These are phyloP conservation scores for Aporophyla lueneburgensis DNA, from an alignment of 2,888 invertebrate species.

Conservation along the genomic window DNA sequence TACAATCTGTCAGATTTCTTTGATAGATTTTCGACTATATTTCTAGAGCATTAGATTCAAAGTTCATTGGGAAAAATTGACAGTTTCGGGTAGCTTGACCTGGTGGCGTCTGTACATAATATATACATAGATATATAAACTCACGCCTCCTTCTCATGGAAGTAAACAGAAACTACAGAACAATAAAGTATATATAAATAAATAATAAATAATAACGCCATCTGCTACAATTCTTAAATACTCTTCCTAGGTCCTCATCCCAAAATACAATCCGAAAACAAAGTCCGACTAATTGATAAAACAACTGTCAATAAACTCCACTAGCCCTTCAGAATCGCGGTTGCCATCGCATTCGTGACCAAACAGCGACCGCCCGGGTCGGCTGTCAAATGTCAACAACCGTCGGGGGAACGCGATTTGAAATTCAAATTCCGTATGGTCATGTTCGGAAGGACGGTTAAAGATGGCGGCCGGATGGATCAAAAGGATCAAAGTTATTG, in stretches of 20 bases:
- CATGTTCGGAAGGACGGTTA: slow-evolving; percentile 57
- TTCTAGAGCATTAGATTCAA: no score
- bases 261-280: not conserved
- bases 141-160: no score
- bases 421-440: slow-evolving; percentile 77
- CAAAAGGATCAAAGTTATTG: slow-evolving; percentile 24
- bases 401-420: slow-evolving; percentile 75
- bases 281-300: slow-evolving; percentile 23
- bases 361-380: slow-evolving; percentile 68
- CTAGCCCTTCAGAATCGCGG: slow-evolving; percentile 45
- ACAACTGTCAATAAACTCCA: slow-evolving; percentile 47
- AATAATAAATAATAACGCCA: no score
- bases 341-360: slow-evolving; percentile 61
- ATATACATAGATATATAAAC: no score
- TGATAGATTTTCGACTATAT: no score
- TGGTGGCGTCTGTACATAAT: no score
- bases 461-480: slow-evolving; percentile 48
- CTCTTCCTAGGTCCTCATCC: not conserved
- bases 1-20: no score
- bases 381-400: slow-evolving; percentile 79
- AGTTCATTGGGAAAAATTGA: no score
- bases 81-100: no score
- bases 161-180: no score
- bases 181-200: no score
- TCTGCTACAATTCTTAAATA: no score